Evolutionary conservation across 2,888 invertebrate species (phyloP), one percentile per base, ranked within the genome.

Genomic region (Perithous albicinctus): DNA sequence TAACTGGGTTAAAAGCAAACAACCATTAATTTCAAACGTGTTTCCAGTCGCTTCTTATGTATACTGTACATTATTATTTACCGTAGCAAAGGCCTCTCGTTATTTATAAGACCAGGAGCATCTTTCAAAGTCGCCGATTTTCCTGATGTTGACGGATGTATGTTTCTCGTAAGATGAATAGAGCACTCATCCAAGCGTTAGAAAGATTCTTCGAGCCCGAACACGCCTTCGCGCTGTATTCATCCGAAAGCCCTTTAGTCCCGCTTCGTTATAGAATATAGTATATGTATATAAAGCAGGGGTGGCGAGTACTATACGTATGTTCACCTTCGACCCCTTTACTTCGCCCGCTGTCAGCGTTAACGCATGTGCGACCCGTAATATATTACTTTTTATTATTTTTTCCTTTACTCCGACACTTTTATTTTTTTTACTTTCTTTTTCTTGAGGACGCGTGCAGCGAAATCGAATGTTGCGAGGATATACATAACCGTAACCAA

Each of bases 381-480:
- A 51, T 69, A 74, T 48, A 70, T 56, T 67, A 67, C 18, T 41
- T 75, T 75, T 59, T 67, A 54, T 35, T 67, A 10, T 29, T 79
- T 67, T 66, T 54, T 54, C 35, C 67, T 26, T 67, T 26, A 4
- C 59, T 41, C 4, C 26, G 74, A 74, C 54, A 75, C 64, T 70
- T 51, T 66, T 46, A 43, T 64, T 64, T 35, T 32, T 76, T 54
- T 23, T 75, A 63, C 56, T 3, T 69, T 20, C 15, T 61, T 72
- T n/a, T 56, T 76, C 66, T 66, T 82, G 61, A 75, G 66, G 77
- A 80, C 83, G 69, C 73, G 77, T 82, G 85, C 84, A 76, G 80
- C 63, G 51, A 86, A 87, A 86, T 84, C 82, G 67, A 66, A 72
- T 76, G 76, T 76, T 73, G 77, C 77, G 61, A 67, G 61, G 66